Evolutionary conservation across 2,888 invertebrate species (phyloP).

Genomic region (Ophioninae sp.): DNA sequence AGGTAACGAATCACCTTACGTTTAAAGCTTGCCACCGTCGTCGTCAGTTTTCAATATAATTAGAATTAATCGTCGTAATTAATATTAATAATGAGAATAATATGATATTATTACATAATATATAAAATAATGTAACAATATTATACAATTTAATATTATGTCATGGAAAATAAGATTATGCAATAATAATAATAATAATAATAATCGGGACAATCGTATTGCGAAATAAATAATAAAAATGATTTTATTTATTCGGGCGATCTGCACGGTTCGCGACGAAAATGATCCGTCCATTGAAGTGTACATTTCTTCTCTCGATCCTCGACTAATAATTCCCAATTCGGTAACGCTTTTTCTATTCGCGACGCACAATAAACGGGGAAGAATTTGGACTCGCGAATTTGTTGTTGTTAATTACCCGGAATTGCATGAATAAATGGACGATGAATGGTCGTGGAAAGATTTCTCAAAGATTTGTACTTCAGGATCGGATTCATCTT

Average conservation of each 20-base stretch:
- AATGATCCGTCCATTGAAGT: constrained; percentile 1
- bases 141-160: no score
- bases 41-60: constrained; percentile 20
- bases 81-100: no score
- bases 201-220: background rate
- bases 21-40: constrained; percentile 51
- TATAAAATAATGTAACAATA: constrained; percentile 1
- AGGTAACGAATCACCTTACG: constrained; percentile 43
- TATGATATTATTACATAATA: background rate
- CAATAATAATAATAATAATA: no score
- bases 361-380: constrained; percentile 29
- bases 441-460: constrained; percentile 26
- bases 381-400: constrained; percentile 34
- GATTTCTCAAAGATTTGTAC: background rate
- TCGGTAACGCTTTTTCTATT: background rate
- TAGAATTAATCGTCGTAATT: background rate
- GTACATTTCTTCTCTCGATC: background rate
- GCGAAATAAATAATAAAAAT: background rate
- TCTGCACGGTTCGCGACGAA: constrained; percentile 20
- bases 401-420: constrained; percentile 1
- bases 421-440: background rate
- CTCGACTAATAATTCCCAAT: background rate
- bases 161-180: no score
- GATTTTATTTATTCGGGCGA: background rate
- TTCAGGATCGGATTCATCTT: background rate